These are phyloP conservation scores for Oreochromis niloticus DNA, from an alignment of 2,113 vertebrate species.

Conservation along the genomic window DNA sequence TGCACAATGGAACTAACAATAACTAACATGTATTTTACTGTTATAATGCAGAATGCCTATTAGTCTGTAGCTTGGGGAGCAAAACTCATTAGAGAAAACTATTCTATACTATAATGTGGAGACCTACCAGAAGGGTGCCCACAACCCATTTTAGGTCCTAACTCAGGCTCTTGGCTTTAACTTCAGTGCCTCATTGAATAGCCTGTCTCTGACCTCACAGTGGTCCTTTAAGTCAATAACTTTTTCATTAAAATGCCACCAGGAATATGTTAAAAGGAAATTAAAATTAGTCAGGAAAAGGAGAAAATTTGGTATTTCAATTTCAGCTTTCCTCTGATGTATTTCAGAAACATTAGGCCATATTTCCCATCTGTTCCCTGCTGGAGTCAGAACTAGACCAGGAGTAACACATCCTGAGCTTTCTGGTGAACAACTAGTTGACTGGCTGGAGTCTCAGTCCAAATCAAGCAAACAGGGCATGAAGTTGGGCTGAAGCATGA, in stretches of 20 bases:
- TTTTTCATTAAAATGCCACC: conserved; percentile 36
- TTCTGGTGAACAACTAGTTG: not conserved
- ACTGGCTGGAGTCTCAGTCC: conserved; percentile 9
- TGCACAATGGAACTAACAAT: not conserved
- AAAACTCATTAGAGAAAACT: conserved; percentile 30
- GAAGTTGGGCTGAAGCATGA: conserved; percentile 15
- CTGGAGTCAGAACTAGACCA: conserved; percentile 3
- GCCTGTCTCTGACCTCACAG: conserved; percentile 28
- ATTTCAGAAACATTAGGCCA: conserved; percentile 40
- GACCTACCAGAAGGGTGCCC: conserved; percentile 20
- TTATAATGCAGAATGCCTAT: not conserved
- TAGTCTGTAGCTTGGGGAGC: not conserved
- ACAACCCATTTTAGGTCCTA: conserved; percentile 12
- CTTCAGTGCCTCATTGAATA: conserved; percentile 13
- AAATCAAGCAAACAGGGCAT: conserved; percentile 1
- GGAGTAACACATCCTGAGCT: not conserved
- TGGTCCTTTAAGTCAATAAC: conserved; percentile 39
- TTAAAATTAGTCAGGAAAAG: conserved; percentile 42
- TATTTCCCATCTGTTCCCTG: conserved; percentile 30
- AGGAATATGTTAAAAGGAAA: conserved; percentile 36
- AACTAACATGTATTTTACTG: not conserved
- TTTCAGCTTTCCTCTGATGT: conserved; percentile 33
- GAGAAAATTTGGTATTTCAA: conserved; percentile 38
- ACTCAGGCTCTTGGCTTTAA: conserved; percentile 23
- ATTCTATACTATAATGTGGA: not conserved